A percentile compares a stretch with the other conserved stretches of the same genome.
Conservation (phyloP, 1,140 invertebrate genomes). For the Triops cancriformis region DNA sequence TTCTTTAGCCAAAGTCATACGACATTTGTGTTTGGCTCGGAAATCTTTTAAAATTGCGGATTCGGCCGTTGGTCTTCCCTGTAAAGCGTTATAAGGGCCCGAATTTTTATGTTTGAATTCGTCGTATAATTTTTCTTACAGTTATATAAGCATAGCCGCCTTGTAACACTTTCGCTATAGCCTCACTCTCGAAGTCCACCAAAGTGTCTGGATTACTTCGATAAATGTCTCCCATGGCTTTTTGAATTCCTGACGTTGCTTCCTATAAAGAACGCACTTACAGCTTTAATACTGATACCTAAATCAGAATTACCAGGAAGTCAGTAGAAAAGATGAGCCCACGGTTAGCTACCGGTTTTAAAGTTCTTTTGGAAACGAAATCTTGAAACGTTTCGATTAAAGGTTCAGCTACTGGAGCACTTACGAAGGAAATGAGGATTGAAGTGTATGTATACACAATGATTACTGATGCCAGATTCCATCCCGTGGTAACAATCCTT, state of each 20-base stretch:
- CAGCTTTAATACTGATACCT: neutral
- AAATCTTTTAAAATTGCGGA: neutral
- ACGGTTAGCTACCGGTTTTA: neutral
- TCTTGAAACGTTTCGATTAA: neutral
- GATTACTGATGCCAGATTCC: neutral
- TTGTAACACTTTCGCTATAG: neutral
- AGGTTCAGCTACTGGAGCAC: neutral
- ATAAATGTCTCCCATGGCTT: neutral
- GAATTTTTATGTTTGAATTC: neutral
- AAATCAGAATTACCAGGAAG: neutral
- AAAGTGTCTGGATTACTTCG: neutral
- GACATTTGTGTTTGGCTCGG: neutral
- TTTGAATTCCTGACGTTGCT: neutral
- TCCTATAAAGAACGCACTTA: neutral
- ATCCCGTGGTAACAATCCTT: neutral
- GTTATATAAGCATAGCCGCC: neutral
- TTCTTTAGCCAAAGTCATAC: neutral
- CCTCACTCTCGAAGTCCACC: neutral
- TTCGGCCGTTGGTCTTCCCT: neutral
- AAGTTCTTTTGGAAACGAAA: neutral
- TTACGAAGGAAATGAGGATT: neutral
- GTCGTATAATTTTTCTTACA: neutral
- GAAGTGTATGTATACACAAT: neutral
- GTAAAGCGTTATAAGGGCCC: neutral
- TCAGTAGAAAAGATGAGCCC: neutral